Conservation (phyloP, 2,797 vertebrate genomes). For the Poecilia wingei region DNA sequence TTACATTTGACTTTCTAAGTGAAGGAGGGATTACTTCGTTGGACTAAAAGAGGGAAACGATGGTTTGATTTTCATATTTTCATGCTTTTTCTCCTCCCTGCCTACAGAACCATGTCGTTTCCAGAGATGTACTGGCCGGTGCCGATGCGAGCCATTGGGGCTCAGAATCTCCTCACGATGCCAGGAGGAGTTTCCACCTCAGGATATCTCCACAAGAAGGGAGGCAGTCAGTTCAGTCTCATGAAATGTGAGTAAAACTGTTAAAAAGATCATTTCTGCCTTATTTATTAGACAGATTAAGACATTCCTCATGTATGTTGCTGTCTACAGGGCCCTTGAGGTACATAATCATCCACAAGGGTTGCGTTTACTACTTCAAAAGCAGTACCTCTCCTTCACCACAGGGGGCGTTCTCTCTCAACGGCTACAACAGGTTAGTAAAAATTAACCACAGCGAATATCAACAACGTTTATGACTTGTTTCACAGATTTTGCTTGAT, state of each 20-base stretch:
- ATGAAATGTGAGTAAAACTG: constrained; percentile 89
- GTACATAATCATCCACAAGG: constrained; percentile 93
- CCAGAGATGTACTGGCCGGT: constrained; percentile 88
- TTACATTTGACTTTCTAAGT: no score
- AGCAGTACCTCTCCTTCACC: constrained; percentile 91
- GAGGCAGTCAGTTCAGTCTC: constrained; percentile 94
- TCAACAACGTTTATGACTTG: not conserved
- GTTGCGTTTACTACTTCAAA: constrained; percentile 97
- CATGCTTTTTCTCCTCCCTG: not conserved
- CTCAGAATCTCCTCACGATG: constrained; percentile 98
- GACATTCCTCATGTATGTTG: not conserved
- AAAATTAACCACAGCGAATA: not conserved
- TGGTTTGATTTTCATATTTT: not conserved
- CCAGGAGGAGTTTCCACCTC: constrained; percentile 90
- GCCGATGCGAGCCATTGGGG: constrained; percentile 97
- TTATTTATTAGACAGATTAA: not conserved
- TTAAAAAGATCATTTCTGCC: not conserved
- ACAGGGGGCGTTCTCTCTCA: constrained; percentile 96
- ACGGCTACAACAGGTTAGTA: constrained; percentile 94
- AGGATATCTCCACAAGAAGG: constrained; percentile 97
- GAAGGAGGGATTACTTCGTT: not conserved
- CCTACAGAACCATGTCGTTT: constrained; percentile 87
- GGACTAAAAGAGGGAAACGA: not conserved
- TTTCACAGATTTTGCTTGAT: not conserved
- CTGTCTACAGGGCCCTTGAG: constrained; percentile 89